Percentiles rank a stretch among this genome's conserved stretches.
phyloP scores from a whole-genome alignment of 2,888 invertebrate species.

The Torymus aiolomorphi region DNA sequence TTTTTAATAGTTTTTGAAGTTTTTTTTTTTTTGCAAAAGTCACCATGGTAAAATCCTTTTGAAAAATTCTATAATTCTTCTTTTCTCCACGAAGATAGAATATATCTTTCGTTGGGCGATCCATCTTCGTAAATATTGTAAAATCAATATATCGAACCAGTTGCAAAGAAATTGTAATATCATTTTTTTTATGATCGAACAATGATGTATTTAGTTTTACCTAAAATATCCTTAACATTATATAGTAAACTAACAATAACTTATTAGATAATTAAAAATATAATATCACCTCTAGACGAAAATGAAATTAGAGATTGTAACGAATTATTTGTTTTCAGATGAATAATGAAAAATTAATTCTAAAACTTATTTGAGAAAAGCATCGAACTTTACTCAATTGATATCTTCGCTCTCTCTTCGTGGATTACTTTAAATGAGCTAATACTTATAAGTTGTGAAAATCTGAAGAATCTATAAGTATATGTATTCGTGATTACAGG shows the following conservation, averaged over 20 bases:
- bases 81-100: slow-evolving; percentile 41
- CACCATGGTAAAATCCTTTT: no score
- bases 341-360: neutral
- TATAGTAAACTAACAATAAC: no score
- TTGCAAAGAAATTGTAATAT: neutral
- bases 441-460: slow-evolving; percentile 7
- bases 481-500: neutral
- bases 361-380: neutral
- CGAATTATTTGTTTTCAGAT: neutral
- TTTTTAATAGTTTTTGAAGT: no score
- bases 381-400: slow-evolving; percentile 6
- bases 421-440: slow-evolving; percentile 8
- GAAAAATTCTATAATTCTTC: neutral
- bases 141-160: slow-evolving; percentile 10
- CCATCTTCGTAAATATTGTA: neutral
- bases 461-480: slow-evolving; percentile 1
- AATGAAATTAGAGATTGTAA: no score
- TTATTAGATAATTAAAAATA: no score
- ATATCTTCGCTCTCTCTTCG: slow-evolving; percentile 38
- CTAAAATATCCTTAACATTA: no score
- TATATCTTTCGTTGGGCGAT: slow-evolving; percentile 6
- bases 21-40: no score
- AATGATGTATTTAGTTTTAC: no score
- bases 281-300: no score
- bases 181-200: no score